These are phyloP conservation scores for Hydrochoerus hydrochaeris DNA, from an alignment of 2,113 vertebrate species.

Conservation along the genomic window DNA sequence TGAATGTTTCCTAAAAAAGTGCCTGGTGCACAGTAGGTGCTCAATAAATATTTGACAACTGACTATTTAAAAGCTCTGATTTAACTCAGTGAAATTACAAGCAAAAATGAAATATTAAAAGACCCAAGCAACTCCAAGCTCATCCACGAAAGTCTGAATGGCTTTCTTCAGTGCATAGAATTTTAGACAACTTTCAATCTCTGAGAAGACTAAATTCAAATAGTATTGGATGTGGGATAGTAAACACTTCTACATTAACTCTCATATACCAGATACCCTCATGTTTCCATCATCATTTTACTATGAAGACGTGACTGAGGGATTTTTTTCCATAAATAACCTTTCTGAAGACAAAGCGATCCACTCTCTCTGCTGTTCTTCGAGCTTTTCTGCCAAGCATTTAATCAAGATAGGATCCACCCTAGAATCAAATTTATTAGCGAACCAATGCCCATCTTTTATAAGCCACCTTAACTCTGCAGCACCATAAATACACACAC, in stretches of 20 bases:
- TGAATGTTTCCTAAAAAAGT: background rate
- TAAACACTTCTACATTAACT: background rate
- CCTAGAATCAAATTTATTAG: constrained; percentile 95
- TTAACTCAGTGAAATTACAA: constrained; percentile 39
- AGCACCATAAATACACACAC: constrained; percentile 93
- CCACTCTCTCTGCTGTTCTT: constrained; percentile 87
- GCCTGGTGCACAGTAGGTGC: background rate
- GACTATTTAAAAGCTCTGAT: background rate
- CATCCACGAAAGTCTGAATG: background rate
- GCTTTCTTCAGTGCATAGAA: background rate
- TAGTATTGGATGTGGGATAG: background rate
- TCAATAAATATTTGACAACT: background rate
- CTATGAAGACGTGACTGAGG: constrained; percentile 41
- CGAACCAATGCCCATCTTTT: constrained; percentile 94
- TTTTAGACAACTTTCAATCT: background rate
- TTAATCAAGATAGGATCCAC: constrained; percentile 94
- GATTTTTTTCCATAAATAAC: constrained; percentile 69
- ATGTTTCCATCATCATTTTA: background rate
- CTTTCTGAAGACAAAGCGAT: constrained; percentile 82
- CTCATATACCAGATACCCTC: background rate
- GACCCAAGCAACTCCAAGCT: background rate
- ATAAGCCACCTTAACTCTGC: constrained; percentile 95
- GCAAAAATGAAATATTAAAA: background rate
- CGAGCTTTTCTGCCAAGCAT: constrained; percentile 94
- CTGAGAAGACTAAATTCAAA: background rate